Conservation (phyloP, 2,797 vertebrate genomes). For the Pagetopsis macropterus region DNA sequence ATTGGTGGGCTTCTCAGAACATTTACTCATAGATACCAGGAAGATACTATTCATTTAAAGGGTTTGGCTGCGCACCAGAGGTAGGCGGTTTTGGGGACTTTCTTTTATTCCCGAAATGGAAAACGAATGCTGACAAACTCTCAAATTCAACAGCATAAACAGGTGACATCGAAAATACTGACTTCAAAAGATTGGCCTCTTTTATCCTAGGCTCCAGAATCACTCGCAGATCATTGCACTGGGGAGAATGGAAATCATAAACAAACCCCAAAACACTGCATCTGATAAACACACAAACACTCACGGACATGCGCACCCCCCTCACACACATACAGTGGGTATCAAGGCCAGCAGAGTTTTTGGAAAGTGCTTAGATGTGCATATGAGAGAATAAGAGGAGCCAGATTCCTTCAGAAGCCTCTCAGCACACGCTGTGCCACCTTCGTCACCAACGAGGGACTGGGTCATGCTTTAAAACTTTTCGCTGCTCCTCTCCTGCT, state of each 20-base stretch:
- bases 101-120: constrained; percentile 39
- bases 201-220: constrained; percentile 63
- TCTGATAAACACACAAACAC: constrained; percentile 49
- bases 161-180: constrained; percentile 61
- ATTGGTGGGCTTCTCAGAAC: constrained; percentile 10
- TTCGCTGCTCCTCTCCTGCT: constrained; percentile 50
- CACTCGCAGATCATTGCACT: constrained; percentile 54
- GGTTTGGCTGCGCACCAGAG: constrained; percentile 30
- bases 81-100: constrained; percentile 15
- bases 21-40: constrained; percentile 16
- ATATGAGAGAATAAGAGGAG: constrained; percentile 69
- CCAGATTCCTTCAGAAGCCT: constrained; percentile 69
- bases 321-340: constrained; percentile 33
- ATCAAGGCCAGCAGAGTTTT: constrained; percentile 40
- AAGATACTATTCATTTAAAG: constrained; percentile 20
- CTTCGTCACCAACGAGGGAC: constrained; percentile 62
- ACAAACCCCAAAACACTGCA: constrained; percentile 52
- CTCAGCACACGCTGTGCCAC: constrained; percentile 54
- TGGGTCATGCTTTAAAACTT: constrained; percentile 71
- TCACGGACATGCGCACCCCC: not conserved
- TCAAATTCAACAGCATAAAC: constrained; percentile 45
- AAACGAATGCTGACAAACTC: constrained; percentile 58
- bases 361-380: constrained; percentile 75
- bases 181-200: constrained; percentile 53
- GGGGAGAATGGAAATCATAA: constrained; percentile 56